phyloP scores from a whole-genome alignment of 2,113 vertebrate genomes.

The Spilogale gracilis region DNA sequence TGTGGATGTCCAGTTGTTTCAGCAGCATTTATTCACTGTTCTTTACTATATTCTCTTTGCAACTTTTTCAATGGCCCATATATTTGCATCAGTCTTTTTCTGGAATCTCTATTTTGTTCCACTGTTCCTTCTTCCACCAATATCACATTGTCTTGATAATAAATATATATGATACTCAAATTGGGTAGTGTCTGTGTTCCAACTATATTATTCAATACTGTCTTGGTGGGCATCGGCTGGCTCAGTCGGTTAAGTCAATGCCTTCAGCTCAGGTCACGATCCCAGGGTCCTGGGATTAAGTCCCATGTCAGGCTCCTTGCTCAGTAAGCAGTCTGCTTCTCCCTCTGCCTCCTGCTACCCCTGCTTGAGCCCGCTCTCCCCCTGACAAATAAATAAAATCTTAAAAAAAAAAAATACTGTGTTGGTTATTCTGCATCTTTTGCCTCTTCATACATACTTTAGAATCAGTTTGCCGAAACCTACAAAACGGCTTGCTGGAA shows the following conservation, averaged over 20 bases:
- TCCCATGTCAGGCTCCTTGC: too few species aligned
- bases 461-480: neutral
- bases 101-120: neutral
- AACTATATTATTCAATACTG: neutral
- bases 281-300: too few species aligned
- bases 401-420: neutral
- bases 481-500: neutral
- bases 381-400: too few species aligned
- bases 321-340: too few species aligned
- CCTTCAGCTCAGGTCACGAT: too few species aligned
- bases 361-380: too few species aligned
- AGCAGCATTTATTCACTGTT: neutral
- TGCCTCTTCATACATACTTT: neutral
- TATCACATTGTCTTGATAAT: neutral
- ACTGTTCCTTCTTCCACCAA: neutral
- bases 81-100: neutral
- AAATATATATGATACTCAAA: neutral
- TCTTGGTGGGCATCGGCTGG: too few species aligned
- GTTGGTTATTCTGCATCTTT: neutral
- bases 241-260: too few species aligned
- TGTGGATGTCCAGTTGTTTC: neutral
- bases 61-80: neutral
- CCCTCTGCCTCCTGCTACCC: too few species aligned
- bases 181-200: neutral
- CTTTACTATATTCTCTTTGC: neutral